Percentiles rank a stretch among this genome's conserved stretches.
These are phyloP conservation scores for Crotophaga sulcirostris DNA, from an alignment of 2,113 vertebrate species.

Conservation along the genomic window DNA sequence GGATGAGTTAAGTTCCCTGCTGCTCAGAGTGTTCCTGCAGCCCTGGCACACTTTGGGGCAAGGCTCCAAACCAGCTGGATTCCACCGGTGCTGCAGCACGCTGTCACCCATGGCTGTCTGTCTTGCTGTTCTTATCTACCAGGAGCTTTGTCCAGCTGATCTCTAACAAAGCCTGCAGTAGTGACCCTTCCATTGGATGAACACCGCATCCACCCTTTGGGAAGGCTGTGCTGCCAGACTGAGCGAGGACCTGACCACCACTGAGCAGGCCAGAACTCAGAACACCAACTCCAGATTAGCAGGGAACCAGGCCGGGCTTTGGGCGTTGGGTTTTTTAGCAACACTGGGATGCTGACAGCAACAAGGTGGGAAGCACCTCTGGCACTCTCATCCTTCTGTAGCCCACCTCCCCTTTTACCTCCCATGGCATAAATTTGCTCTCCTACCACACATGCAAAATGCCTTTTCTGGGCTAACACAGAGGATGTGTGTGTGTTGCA, in stretches of 20 bases:
- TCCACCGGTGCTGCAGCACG: slow-evolving; percentile 20
- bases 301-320: not conserved
- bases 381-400: not conserved
- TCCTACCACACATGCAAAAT: not conserved
- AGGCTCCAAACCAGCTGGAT: slow-evolving; percentile 20
- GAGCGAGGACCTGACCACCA: not conserved
- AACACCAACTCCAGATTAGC: not conserved
- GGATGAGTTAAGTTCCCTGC: not conserved
- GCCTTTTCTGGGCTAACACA: not conserved
- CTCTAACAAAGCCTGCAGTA: not conserved
- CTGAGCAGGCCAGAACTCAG: not conserved
- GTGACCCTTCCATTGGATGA: slow-evolving; percentile 10
- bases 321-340: not conserved
- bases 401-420: not conserved
- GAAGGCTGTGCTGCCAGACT: not conserved
- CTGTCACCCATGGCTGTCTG: not conserved
- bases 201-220: not conserved
- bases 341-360: not conserved
- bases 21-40: not conserved
- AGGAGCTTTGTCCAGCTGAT: slow-evolving; percentile 31
- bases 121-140: slow-evolving; percentile 28
- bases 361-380: not conserved
- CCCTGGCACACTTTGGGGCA: slow-evolving; percentile 26
- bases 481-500: too few species aligned
- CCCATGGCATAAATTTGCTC: not conserved